These are phyloP conservation scores for Callyntrura guangdongensis DNA, from an alignment of 2,888 invertebrate species.

Conservation along the genomic window DNA sequence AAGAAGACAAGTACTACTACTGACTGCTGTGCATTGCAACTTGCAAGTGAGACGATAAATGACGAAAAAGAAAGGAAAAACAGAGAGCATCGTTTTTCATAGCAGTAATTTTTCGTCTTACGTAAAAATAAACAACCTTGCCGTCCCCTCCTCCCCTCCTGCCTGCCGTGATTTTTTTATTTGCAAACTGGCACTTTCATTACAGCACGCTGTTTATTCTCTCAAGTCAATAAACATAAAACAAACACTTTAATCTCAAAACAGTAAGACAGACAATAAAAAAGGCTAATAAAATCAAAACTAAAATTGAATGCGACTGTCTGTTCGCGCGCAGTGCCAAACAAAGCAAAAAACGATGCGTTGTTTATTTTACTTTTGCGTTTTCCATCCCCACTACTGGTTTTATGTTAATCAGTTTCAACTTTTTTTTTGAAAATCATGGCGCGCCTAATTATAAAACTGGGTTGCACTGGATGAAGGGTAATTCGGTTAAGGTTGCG, in stretches of 20 bases:
- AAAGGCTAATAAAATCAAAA: slow-evolving; percentile 12
- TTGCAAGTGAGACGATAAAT: neutral
- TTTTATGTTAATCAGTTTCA: too few species aligned
- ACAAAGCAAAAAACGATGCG: too few species aligned
- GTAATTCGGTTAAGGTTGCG: too few species aligned
- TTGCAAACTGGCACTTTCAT: slow-evolving; percentile 27
- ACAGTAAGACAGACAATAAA: slow-evolving; percentile 17
- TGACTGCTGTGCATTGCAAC: neutral
- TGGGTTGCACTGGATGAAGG: too few species aligned
- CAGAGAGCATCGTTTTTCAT: neutral
- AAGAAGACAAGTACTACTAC: neutral
- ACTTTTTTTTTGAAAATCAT: too few species aligned
- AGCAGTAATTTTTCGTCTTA: too few species aligned
- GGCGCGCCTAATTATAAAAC: too few species aligned
- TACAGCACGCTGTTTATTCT: neutral
- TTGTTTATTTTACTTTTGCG: too few species aligned
- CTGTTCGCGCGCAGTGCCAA: neutral
- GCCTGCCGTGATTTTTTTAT: neutral
- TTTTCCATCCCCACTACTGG: too few species aligned
- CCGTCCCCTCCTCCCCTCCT: neutral
- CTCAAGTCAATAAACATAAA: slow-evolving; percentile 1
- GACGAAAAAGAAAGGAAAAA: neutral
- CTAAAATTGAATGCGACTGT: neutral
- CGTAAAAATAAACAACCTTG: neutral
- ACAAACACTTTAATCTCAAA: slow-evolving; percentile 2